Base-by-base conservation (phyloP, 2,888 invertebrate species). In the Polydrusus cervinus region DNA sequence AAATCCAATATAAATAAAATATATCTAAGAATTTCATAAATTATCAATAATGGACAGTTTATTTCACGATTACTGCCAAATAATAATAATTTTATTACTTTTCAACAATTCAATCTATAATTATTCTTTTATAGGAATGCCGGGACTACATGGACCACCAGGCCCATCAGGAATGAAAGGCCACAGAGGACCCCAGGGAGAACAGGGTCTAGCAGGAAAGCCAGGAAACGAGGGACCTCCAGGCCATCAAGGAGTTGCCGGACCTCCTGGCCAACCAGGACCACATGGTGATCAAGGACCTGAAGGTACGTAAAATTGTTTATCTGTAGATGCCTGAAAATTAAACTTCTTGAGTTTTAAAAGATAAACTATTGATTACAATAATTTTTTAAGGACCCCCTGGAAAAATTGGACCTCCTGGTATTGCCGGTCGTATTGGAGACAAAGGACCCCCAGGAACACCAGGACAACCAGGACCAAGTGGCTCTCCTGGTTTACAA, bases 391-490 rank as follows among this genome's bases (percentile, higher is more conserved):
- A 14, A 75, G 76, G 76, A 16, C 83, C 91, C 0, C 86, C 91
- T 0, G 94, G 94, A 7, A 94, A 94, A 84, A 88, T 90, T 67
- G 94, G 94, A 2, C 90, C 91, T 45, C 90, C 92, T 0, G 95
- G 94, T 57, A 90, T 94, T 77, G 84, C 91, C 3, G 95, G 95
- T 43, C 87, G 94, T 78, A 89, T 91, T 18, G 95, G 95, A 20
- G 94, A 95, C 82, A 95, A 94, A 83, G 94, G 94, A 65, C 93
- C 93, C 0, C 86, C 89, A 14, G 94, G 94, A 66, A 87, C 89
- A 67, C 86, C 90, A 7, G 95, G 95, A 3, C 86, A 88, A 65
- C 88, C 91, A 11, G 94, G 95, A 66, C 85, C 89, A 25, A 85
- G 90, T 11, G 95, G 95, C 76, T 87, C 91, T 13, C 91, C 93